Evolutionary conservation across 1,140 invertebrate genomes (phyloP), one percentile per base, ranked within the genome.

Genomic region (Lethocerus indicus): DNA sequence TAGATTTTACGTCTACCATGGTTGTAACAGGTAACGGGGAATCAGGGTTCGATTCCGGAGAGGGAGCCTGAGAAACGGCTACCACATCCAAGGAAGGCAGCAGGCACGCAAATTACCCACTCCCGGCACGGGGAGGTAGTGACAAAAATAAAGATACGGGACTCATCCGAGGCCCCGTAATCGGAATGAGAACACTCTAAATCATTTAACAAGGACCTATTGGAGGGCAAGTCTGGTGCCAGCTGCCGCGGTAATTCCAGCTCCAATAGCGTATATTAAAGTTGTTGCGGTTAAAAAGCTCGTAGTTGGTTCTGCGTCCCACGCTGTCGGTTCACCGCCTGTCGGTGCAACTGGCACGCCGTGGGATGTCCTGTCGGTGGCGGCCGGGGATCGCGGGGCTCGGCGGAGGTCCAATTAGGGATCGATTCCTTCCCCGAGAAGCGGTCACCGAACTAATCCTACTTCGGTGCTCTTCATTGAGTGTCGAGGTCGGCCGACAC

Each of bases 21-120:
- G 79, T 80, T 71, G 70, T 79, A 72, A 83, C 78, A 79, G 79
- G 79, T 83, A 72, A 75, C 71, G 73, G 73, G 69, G 71, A 75
- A 75, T 78, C 72, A 76, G 72, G 75, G 78, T 76, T 71, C 69
- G 71, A 76, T 68, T 67, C 67, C 68, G 67, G 67, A 71, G 68
- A 82, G 77, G 79, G 78, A 82, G 78, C 79, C 79, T 83, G 79
- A 83, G 79, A 85, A 83, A 86, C 76, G 79, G 81, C 83, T 85
- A 85, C 79, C 79, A 86, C 81, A 82, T 84, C 82, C 75, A 86
- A 83, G 81, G 81, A 86, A 83, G 79, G 82, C 81, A 85, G 81
- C 80, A 85, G 79, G 80, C 79, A 78, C 79, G 78, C 74, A 82
- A 82, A n/a, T n/a, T n/a, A n/a, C n/a, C n/a, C n/a, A n/a, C n/a